Percentiles rank a stretch among this genome's conserved stretches.
Evolutionary conservation across 2,797 vertebrate species (phyloP).

Genomic region (Periparus ater): DNA sequence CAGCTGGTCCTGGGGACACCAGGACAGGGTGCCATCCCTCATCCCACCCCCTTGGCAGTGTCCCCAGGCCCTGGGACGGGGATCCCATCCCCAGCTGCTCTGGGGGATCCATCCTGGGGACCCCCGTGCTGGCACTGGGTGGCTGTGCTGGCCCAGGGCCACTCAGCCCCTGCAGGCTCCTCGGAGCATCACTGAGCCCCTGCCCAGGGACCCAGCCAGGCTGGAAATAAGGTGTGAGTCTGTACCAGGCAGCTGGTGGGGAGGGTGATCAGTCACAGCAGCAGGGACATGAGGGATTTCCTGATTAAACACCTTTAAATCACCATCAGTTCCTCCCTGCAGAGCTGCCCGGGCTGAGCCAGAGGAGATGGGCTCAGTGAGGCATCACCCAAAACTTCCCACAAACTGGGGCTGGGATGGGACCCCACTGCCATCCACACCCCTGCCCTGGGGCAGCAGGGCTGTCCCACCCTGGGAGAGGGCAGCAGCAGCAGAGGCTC

Average conservation of each 20-base stretch:
- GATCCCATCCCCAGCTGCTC: not conserved
- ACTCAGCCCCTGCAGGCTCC: not conserved
- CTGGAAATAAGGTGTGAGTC: not conserved
- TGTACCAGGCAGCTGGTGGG: not conserved
- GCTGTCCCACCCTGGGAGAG: not conserved
- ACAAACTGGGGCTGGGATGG: accelerated
- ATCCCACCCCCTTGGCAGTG: not conserved
- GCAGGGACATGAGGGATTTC: conserved; percentile 28
- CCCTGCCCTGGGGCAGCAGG: accelerated
- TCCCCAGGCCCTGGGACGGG: accelerated
- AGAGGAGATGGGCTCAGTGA: not conserved
- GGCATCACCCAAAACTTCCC: not conserved
- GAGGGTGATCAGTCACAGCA: conserved; percentile 22
- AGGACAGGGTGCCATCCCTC: not conserved
- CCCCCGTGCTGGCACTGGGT: not conserved
- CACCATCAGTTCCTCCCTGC: not conserved
- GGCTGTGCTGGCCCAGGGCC: not conserved
- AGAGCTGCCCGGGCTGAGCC: not conserved
- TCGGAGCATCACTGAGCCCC: accelerated
- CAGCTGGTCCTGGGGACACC: not conserved
- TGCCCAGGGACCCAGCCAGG: not conserved
- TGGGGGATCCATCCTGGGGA: accelerated
- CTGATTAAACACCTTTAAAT: conserved; percentile 14
- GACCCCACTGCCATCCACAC: not conserved
- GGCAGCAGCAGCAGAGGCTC: not conserved